phyloP scores from a whole-genome alignment of 2,888 invertebrate species.

The Eretmocerus hayati region DNA sequence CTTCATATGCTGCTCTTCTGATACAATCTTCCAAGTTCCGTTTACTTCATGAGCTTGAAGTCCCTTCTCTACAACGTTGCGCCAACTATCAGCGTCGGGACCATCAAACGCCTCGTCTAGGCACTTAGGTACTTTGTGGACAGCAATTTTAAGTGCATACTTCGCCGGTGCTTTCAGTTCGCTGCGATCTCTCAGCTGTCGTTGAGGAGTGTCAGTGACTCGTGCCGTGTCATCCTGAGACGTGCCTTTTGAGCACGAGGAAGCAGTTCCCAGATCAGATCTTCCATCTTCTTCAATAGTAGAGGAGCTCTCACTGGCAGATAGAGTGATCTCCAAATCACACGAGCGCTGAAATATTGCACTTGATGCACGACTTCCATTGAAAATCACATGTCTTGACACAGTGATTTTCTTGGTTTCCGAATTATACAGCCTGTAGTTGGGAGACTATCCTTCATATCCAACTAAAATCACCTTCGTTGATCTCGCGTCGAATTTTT shows the following conservation, averaged over 20 bases:
- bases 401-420: background rate
- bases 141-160: background rate
- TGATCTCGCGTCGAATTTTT: slow-evolving; percentile 2
- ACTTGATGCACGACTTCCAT: no score
- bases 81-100: slow-evolving; percentile 3
- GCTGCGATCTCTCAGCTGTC: background rate
- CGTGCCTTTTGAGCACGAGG: no score
- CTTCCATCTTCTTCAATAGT: no score
- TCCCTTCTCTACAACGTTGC: slow-evolving; percentile 12
- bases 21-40: slow-evolving; percentile 7
- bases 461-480: slow-evolving; percentile 5
- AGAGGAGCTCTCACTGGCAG: no score
- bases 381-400: slow-evolving; percentile 6
- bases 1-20: background rate
- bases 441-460: slow-evolving; percentile 3
- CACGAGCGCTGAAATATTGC: no score
- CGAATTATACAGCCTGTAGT: slow-evolving; percentile 10
- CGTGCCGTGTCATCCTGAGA: background rate
- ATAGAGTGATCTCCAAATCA: no score
- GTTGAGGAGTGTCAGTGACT: background rate
- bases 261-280: no score
- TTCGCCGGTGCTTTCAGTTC: background rate
- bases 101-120: slow-evolving; percentile 14
- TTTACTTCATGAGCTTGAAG: slow-evolving; percentile 11
- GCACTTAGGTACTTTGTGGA: background rate